These are phyloP conservation scores for Pilophorus perplexus DNA, from an alignment of 2,888 invertebrate genomes.

Conservation along the genomic window DNA sequence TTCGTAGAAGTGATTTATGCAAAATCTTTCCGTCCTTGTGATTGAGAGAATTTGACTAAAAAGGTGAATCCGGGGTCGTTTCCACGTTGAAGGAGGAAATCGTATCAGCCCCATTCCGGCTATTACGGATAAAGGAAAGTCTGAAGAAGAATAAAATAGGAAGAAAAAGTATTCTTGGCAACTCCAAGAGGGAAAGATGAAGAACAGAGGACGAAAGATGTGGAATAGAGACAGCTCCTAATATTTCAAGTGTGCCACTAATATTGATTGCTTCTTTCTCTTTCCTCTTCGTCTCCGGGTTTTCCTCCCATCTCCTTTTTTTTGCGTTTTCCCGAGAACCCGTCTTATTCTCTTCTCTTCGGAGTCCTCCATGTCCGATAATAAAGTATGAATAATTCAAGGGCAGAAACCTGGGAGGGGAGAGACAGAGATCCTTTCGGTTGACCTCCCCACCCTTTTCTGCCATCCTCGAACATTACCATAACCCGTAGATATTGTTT, in stretches of 20 bases:
- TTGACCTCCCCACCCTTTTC: conserved; percentile 18
- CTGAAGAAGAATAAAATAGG: background rate
- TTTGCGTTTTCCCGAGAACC: background rate
- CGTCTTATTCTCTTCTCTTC: background rate
- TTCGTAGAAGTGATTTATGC: no score
- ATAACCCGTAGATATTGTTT: conserved; percentile 45
- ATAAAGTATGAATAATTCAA: conserved; percentile 44
- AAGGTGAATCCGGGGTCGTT: no score
- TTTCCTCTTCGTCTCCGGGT: background rate
- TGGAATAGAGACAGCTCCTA: conserved; percentile 15
- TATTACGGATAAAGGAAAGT: background rate
- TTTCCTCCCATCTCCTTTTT: conserved; percentile 1
- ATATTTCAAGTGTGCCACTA: conserved; percentile 26
- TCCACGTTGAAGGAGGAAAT: no score
- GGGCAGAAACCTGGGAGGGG: conserved; percentile 14
- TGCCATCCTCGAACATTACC: conserved; percentile 33
- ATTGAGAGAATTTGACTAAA: no score
- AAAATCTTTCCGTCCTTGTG: no score
- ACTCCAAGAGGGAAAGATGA: background rate
- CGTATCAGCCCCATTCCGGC: no score
- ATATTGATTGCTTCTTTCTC: conserved; percentile 25
- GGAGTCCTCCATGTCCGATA: conserved; percentile 38
- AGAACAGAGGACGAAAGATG: conserved; percentile 1
- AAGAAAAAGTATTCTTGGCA: conserved; percentile 18
- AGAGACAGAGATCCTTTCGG: background rate